A percentile compares a stretch with the other conserved stretches of the same genome.
Conservation (phyloP, 2,797 vertebrate species). For the Sebastes kiyomatsui region DNA sequence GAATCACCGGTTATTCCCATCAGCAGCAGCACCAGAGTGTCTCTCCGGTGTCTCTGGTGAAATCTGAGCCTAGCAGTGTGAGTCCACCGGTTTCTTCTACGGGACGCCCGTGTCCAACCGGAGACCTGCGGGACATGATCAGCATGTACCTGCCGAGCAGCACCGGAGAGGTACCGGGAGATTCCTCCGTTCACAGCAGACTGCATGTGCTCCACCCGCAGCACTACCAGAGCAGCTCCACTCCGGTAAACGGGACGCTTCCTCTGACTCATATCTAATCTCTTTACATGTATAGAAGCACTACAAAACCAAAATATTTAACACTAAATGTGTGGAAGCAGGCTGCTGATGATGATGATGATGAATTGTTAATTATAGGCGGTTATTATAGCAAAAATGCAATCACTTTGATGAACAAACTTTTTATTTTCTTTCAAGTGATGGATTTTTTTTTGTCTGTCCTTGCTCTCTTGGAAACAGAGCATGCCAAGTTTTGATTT, state of each 20-base stretch:
- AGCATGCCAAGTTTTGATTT: constrained; percentile 82
- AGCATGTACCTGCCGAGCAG: constrained; percentile 90
- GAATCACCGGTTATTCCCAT: constrained; percentile 89
- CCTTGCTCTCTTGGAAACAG: constrained; percentile 60
- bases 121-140: constrained; percentile 98
- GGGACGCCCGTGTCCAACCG: constrained; percentile 88
- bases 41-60: constrained; percentile 88
- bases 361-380: constrained; percentile 83
- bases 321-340: constrained; percentile 52
- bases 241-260: constrained; percentile 93
- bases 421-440: constrained; percentile 49
- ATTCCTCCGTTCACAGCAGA: constrained; percentile 88
- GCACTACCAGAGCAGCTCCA: constrained; percentile 91
- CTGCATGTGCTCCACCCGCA: constrained; percentile 92
- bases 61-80: constrained; percentile 90
- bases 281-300: constrained; percentile 47
- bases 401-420: constrained; percentile 72
- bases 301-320: constrained; percentile 78
- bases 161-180: constrained; percentile 83
- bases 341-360: constrained; percentile 42
- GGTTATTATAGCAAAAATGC: constrained; percentile 76
- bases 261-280: constrained; percentile 88
- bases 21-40: constrained; percentile 87
- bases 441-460: constrained; percentile 52
- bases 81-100: constrained; percentile 89